Conservation (phyloP, 92 coral and sea anemone species). For the Pocillopora grandis region DNA sequence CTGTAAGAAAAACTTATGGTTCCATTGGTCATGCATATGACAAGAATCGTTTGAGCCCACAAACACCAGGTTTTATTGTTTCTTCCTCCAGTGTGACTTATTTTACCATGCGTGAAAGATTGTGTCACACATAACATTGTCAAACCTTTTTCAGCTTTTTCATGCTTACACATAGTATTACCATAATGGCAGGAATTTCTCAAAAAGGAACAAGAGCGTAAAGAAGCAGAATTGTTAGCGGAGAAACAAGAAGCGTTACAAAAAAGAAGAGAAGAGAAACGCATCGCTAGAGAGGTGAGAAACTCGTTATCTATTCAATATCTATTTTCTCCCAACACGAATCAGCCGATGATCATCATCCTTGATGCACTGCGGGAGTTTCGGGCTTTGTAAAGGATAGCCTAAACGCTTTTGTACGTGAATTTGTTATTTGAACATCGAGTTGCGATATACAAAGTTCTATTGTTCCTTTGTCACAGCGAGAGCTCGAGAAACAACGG, state of each 20-base stretch:
- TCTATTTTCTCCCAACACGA: not conserved
- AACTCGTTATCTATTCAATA: not conserved
- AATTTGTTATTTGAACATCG: not conserved
- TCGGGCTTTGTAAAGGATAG: no score
- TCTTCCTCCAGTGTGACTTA: not conserved
- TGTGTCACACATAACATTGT: not conserved
- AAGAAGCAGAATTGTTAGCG: conserved; percentile 73
- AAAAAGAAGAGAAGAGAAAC: conserved; percentile 85
- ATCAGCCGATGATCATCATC: not conserved
- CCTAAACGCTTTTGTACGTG: not conserved
- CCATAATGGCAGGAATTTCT: conserved; percentile 64
- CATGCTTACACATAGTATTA: not conserved
- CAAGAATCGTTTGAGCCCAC: no score
- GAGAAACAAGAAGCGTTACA: conserved; percentile 79
- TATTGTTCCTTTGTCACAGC: conserved; percentile 35
- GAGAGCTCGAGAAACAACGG: conserved; percentile 91
- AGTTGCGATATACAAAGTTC: not conserved
- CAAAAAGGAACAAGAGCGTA: conserved; percentile 81
- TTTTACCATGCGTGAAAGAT: not conserved
- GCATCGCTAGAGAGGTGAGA: conserved; percentile 78
- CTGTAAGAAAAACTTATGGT: no score
- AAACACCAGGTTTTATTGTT: not conserved
- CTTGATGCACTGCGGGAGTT: no score
- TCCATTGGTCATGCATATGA: no score
- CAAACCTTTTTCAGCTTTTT: not conserved